These are phyloP conservation scores for Calcarius ornatus DNA, from an alignment of 2,113 vertebrate genomes.

Conservation along the genomic window DNA sequence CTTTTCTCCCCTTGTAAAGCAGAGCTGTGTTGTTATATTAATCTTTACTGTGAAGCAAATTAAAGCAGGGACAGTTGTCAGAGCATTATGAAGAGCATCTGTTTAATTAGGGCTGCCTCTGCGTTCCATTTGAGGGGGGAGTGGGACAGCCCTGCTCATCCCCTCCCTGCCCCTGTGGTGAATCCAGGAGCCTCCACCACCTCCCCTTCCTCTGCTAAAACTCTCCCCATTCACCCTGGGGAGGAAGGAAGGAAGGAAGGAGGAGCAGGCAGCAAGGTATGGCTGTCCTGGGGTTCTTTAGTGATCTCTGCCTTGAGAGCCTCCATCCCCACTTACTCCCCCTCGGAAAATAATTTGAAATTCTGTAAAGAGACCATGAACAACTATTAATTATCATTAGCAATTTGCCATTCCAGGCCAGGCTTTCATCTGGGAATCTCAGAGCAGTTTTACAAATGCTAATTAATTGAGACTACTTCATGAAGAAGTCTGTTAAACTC, in stretches of 20 bases:
- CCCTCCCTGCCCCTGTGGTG: neutral
- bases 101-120: conserved; percentile 48
- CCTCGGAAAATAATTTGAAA: conserved; percentile 15
- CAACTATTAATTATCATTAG: conserved; percentile 66
- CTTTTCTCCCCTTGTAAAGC: conserved; percentile 39
- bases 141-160: neutral
- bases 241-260: neutral
- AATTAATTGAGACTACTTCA: conserved; percentile 58
- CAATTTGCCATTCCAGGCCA: conserved; percentile 55
- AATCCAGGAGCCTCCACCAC: neutral
- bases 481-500: conserved; percentile 36
- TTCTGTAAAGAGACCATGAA: conserved; percentile 30
- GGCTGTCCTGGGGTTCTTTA: neutral
- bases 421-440: conserved; percentile 56
- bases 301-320: neutral
- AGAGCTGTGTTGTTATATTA: conserved; percentile 3
- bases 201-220: neutral
- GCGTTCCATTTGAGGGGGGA: neutral
- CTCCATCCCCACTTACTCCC: neutral
- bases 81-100: conserved; percentile 43
- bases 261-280: neutral
- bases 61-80: conserved; percentile 51
- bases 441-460: conserved; percentile 43
- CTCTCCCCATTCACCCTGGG: neutral
- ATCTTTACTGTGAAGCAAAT: conserved; percentile 62